Conservation (phyloP, 2,113 vertebrate species). For the Burhinus bistriatus region DNA sequence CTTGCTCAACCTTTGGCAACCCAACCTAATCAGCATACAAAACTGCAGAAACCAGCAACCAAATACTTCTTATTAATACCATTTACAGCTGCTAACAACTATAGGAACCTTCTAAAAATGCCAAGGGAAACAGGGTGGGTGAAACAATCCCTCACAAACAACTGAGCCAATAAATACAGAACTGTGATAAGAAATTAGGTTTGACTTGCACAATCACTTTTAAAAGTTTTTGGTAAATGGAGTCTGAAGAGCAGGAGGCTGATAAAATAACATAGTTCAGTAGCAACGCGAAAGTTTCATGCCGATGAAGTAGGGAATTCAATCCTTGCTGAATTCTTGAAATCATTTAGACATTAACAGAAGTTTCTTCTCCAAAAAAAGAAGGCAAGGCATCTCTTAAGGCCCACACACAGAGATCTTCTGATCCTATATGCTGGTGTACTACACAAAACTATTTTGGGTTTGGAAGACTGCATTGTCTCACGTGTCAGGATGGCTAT, state of each 20-base stretch:
- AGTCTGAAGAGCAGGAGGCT: conserved; percentile 15
- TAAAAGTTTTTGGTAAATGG: neutral
- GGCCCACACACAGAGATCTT: conserved; percentile 37
- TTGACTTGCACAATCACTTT: conserved; percentile 36
- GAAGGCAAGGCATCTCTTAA: conserved; percentile 4
- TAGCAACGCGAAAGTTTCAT: neutral
- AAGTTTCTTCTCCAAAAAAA: conserved; percentile 54
- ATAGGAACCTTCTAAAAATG: neutral
- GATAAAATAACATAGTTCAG: conserved; percentile 18
- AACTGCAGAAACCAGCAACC: conserved; percentile 45
- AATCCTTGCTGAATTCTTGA: conserved; percentile 40
- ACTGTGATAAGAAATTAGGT: conserved; percentile 41
- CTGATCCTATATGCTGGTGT: conserved; percentile 17
- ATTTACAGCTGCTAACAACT: conserved; percentile 38
- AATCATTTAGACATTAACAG: conserved; percentile 59
- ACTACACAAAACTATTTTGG: conserved; percentile 42
- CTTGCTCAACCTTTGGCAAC: conserved; percentile 55
- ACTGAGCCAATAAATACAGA: neutral
- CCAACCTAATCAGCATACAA: conserved; percentile 38
- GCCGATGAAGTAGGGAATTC: neutral
- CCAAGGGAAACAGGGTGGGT: conserved; percentile 50
- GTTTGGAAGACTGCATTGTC: conserved; percentile 45
- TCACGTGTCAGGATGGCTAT: conserved; percentile 18
- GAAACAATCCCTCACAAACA: conserved; percentile 20
- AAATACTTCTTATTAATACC: conserved; percentile 34